Conservation (phyloP, 1,140 invertebrate genomes). For the Bombus ignitus region DNA sequence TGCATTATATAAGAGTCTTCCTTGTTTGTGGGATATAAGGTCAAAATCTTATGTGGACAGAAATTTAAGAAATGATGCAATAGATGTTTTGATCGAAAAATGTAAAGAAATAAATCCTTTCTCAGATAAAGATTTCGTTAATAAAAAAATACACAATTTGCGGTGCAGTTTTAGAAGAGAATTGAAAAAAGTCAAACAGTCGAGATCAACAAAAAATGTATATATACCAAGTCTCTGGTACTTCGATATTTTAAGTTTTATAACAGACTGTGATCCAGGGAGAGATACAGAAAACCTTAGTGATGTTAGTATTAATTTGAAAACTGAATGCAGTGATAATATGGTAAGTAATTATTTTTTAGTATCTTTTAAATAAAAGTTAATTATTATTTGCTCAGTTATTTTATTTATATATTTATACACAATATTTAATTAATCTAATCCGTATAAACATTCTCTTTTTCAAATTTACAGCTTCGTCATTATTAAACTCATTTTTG, state of each 20-base stretch:
- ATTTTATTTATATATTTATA: background rate
- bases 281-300: background rate
- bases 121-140: background rate
- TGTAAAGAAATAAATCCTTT: background rate
- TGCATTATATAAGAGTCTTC: background rate
- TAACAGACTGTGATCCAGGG: background rate
- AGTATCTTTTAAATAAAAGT: background rate
- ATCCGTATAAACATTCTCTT: no score
- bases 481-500: no score
- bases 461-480: no score
- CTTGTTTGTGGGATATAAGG: background rate
- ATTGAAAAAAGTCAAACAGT: background rate
- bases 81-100: background rate
- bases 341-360: background rate
- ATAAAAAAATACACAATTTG: background rate
- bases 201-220: background rate
- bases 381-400: background rate
- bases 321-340: background rate
- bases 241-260: background rate
- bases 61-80: background rate
- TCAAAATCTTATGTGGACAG: background rate
- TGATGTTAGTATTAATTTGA: background rate
- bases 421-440: background rate
- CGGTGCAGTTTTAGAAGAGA: background rate
- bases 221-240: background rate